Evolutionary conservation across 2,797 vertebrate species (phyloP), one percentile per base, ranked within the genome.

Genomic region (Hirundo rustica): DNA sequence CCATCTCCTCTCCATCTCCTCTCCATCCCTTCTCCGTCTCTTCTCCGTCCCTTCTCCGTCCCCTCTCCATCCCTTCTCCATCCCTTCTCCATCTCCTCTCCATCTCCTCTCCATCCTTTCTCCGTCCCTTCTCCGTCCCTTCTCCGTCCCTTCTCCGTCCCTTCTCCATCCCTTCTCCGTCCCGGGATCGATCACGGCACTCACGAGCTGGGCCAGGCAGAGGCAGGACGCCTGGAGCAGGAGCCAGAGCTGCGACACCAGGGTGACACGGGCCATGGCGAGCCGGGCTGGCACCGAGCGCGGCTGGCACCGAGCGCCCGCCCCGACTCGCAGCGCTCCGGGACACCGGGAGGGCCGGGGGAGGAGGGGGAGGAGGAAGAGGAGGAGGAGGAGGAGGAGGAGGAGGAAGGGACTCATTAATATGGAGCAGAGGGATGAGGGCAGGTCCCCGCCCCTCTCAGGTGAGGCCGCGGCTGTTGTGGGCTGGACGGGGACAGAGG

Each of bases 171-270:
- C 36, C 36, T 10, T 38, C 36, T 38, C 36, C 36, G 38, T 10
- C 36, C 36, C 36, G 36, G n/a, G 36, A 38, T 38, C 36, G 36
- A 38, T 51, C 30, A 6, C 38, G 17, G 61, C 15, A 99, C 99
- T 99, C 97, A 99, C 99, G 96, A 99, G 98, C 98, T 99, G 99
- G 82, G 99, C 99, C 96, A 99, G 93, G 93, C 98, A 98, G 96
- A 99, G 98, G 94, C 98, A 98, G 95, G 98, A 71, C 70, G 97
- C 97, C 92, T 98, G 99, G 96, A 99, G 98, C 86, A 99, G 85
- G 40, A 99, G 96, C 85, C 98, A 97, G 95, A 98, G 97, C 97
- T 90, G 93, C 58, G 76, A 57, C 9, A 54, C 70, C 83, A 98
- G 94, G 94, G 92, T 85, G 74, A 75, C 91, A 84, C 96, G 65